A percentile compares a stretch with the other conserved stretches of the same genome.
phyloP scores from a whole-genome alignment of 2,888 invertebrate species.

The Horisme vitalbata region DNA sequence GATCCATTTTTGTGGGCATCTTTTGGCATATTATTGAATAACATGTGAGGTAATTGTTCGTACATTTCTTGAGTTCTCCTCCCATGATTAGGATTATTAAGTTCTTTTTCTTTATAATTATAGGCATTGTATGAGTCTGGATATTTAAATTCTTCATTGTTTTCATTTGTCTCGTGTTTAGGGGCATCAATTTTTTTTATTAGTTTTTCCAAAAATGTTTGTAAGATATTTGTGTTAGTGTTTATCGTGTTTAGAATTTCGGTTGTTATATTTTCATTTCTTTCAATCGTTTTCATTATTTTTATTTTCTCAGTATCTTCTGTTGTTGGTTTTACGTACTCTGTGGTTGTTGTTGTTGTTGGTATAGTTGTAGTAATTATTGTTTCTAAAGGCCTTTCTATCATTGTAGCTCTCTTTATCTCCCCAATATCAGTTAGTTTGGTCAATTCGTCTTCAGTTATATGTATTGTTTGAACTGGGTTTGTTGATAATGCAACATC shows the following conservation, averaged over 20 bases:
- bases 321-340: conserved; percentile 19
- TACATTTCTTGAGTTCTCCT: conserved; percentile 8
- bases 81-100: not conserved
- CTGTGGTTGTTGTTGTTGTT: conserved; percentile 14
- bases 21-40: conserved; percentile 15
- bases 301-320: conserved; percentile 26
- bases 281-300: conserved; percentile 47
- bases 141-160: conserved; percentile 4
- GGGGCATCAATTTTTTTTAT: conserved; percentile 37
- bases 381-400: too few relatives aligned
- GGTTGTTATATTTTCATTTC: conserved; percentile 58
- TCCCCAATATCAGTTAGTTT: not conserved
- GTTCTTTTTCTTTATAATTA: not conserved
- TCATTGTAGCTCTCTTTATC: too few relatives aligned
- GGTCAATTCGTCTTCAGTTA: conserved; percentile 4
- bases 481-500: conserved; percentile 34
- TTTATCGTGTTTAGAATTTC: conserved; percentile 64
- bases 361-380: conserved; percentile 17
- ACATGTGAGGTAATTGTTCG: conserved; percentile 20
- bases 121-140: too few relatives aligned
- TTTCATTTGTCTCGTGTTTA: not conserved
- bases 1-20: conserved; percentile 33
- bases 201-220: conserved; percentile 56
- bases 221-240: conserved; percentile 58
- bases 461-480: conserved; percentile 7